Percentiles rank a stretch among this genome's conserved stretches.
Conservation (phyloP, 2,888 invertebrate genomes). For the Rhimphoctona megacephalus region DNA sequence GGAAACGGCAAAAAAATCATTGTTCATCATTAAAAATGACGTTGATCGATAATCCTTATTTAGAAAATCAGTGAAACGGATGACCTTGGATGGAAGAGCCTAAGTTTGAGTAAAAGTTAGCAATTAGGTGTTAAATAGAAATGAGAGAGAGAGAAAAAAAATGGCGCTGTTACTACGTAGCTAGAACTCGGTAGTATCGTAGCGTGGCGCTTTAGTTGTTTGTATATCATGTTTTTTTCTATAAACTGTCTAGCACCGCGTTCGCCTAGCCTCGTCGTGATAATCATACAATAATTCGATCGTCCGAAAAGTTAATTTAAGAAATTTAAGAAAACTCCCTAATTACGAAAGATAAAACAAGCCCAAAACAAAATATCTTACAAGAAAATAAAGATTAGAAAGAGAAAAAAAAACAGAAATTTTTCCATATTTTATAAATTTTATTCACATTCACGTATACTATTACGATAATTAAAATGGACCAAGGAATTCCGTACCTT, state of each 20-base stretch:
- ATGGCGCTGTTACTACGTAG: slow-evolving; percentile 80
- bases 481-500: slow-evolving; percentile 68
- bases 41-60: not conserved
- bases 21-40: not conserved
- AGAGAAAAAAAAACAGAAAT: slow-evolving; percentile 28
- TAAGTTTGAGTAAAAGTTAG: slow-evolving; percentile 77
- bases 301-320: slow-evolving; percentile 41
- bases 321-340: not conserved
- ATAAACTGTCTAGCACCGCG: slow-evolving; percentile 76
- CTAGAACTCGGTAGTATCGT: slow-evolving; percentile 81
- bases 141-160: slow-evolving; percentile 48
- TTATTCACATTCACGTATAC: slow-evolving; percentile 62
- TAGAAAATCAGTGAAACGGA: slow-evolving; percentile 67
- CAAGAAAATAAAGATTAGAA: not conserved
- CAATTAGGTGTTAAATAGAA: slow-evolving; percentile 74
- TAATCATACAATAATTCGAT: slow-evolving; percentile 47
- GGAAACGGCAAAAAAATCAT: not conserved
- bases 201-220: slow-evolving; percentile 83
- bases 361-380: slow-evolving; percentile 27
- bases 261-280: slow-evolving; percentile 74
- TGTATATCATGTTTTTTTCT: slow-evolving; percentile 82
- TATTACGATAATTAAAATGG: slow-evolving; percentile 69
- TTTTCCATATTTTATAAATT: slow-evolving; percentile 62
- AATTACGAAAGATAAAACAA: slow-evolving; percentile 10
- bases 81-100: slow-evolving; percentile 76